Evolutionary conservation across 1,140 invertebrate species (phyloP).

Genomic region (Helicoverpa armigera): DNA sequence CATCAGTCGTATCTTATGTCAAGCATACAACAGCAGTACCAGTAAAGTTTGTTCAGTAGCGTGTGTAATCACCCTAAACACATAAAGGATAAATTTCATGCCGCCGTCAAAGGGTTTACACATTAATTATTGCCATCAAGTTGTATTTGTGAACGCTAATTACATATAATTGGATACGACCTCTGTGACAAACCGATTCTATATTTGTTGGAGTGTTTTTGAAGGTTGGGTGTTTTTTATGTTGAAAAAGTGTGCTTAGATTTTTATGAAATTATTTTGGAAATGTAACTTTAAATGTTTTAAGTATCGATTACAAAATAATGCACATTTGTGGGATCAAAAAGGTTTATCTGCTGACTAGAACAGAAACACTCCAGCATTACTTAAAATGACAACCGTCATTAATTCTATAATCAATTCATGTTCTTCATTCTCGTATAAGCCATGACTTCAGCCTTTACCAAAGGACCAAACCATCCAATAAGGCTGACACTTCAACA

Average conservation of each 20-base stretch:
- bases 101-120: slow-evolving; percentile 30
- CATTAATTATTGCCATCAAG: slow-evolving; percentile 46
- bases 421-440: too few relatives aligned
- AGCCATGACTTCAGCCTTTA: too few relatives aligned
- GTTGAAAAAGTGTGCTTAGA: neutral
- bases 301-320: too few relatives aligned
- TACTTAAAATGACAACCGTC: too few relatives aligned
- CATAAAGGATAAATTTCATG: slow-evolving; percentile 38
- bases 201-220: slow-evolving; percentile 39
- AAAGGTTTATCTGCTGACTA: too few relatives aligned
- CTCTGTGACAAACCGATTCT: slow-evolving; percentile 7
- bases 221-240: neutral
- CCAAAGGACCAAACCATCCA: too few relatives aligned
- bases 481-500: too few relatives aligned
- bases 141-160: slow-evolving; percentile 37
- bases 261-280: neutral
- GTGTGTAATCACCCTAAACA: slow-evolving; percentile 39
- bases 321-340: too few relatives aligned
- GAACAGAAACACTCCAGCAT: too few relatives aligned
- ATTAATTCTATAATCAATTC: too few relatives aligned
- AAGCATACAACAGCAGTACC: neutral
- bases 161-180: slow-evolving; percentile 45
- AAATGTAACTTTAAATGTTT: too few relatives aligned
- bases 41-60: slow-evolving; percentile 8
- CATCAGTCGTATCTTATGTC: neutral